A percentile compares a stretch with the other conserved stretches of the same genome.
These are phyloP conservation scores for Coecobrya sp. DNA, from an alignment of 2,888 invertebrate species.

Conservation along the genomic window DNA sequence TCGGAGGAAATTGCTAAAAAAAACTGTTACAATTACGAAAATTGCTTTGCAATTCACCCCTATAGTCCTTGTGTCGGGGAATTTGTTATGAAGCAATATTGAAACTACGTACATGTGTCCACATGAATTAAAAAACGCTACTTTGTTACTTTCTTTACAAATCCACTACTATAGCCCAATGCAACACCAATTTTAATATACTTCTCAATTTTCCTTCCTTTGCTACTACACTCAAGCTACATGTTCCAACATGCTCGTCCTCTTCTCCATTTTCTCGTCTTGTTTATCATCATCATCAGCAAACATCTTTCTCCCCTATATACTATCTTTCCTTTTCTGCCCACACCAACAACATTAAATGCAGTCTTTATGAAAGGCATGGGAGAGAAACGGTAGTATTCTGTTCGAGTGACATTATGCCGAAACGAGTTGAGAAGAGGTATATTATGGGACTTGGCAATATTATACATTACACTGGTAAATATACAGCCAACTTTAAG, in stretches of 20 bases:
- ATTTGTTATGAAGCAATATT: no score
- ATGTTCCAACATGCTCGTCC: neutral
- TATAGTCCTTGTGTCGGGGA: no score
- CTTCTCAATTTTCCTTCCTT: no score
- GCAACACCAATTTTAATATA: no score
- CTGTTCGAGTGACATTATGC: neutral
- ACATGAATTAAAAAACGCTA: no score
- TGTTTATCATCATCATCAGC: neutral
- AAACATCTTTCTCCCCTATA: neutral
- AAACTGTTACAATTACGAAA: no score
- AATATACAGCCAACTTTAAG: neutral
- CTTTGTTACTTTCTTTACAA: no score
- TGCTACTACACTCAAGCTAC: no score
- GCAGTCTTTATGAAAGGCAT: neutral
- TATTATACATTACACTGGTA: neutral
- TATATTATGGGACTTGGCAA: neutral
- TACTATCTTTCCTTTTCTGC: neutral
- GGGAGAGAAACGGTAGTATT: neutral
- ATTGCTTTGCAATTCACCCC: no score
- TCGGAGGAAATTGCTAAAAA: no score
- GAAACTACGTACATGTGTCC: no score
- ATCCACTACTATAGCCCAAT: no score
- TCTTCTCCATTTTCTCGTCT: neutral
- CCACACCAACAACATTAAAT: constrained; percentile 56
- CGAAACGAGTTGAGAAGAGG: constrained; percentile 10